Evolutionary conservation across 2,888 invertebrate genomes (phyloP).

Genomic region (Nemotelus nigrinus): DNA sequence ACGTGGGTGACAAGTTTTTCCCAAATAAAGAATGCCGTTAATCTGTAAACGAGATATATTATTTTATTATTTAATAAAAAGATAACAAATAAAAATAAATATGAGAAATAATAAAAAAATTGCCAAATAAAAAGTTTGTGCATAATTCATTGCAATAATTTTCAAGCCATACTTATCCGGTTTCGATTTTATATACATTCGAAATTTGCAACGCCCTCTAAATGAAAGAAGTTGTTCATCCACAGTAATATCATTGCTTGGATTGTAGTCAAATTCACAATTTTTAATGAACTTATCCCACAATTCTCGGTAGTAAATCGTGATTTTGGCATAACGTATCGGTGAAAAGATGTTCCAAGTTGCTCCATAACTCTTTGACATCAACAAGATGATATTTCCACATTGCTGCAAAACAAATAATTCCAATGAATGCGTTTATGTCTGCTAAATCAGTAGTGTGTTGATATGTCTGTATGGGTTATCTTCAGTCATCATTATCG

Average conservation of each 20-base stretch:
- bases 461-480: constrained; percentile 4
- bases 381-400: background rate
- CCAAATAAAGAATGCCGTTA: background rate
- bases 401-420: background rate
- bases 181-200: background rate
- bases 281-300: background rate
- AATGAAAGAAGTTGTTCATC: no score
- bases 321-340: background rate
- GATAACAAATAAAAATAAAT: background rate
- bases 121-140: background rate
- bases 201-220: background rate
- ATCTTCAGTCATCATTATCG: constrained; percentile 11
- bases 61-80: background rate
- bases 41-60: background rate
- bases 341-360: background rate
- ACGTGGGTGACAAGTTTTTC: background rate
- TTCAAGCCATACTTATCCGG: background rate
- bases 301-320: background rate
- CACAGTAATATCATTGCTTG: background rate
- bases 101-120: background rate
- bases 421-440: constrained; percentile 2
- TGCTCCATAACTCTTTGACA: background rate
- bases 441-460: background rate
- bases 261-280: background rate
- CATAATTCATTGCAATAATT: background rate